Evolutionary conservation across 2,797 vertebrate species (phyloP).

Genomic region (Brotula barbata): DNA sequence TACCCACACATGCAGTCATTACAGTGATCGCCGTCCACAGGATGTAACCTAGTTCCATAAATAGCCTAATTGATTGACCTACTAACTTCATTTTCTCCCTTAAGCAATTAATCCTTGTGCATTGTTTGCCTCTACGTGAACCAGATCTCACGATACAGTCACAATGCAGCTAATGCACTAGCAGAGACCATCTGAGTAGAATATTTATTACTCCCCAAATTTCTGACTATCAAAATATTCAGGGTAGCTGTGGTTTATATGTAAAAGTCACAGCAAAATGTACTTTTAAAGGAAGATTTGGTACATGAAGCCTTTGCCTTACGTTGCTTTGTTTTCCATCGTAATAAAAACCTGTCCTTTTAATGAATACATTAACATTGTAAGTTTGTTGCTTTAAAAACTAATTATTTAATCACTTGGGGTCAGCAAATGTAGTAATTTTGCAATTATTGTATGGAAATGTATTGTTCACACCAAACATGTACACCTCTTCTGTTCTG

Average conservation of each 20-base stretch:
- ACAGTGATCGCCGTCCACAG: conserved; percentile 3
- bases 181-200: too few species aligned
- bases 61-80: conserved; percentile 38
- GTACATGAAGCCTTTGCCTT: too few species aligned
- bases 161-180: neutral
- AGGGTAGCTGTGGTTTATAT: too few species aligned
- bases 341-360: too few species aligned
- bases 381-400: neutral
- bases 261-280: too few species aligned
- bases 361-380: neutral
- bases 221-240: neutral
- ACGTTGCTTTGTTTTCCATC: too few species aligned
- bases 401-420: neutral
- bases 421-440: too few species aligned
- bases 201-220: neutral
- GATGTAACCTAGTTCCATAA: conserved; percentile 33
- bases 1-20: conserved; percentile 1
- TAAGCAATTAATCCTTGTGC: conserved; percentile 19
- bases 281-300: too few species aligned
- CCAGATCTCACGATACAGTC: conserved; percentile 5
- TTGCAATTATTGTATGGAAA: too few species aligned
- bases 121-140: neutral
- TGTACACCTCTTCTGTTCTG: too few species aligned
- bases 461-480: too few species aligned
- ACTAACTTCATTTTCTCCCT: conserved; percentile 5